A percentile compares a stretch with the other conserved stretches of the same genome.
Evolutionary conservation across 2,113 vertebrate species (phyloP).

Genomic region (Crotophaga sulcirostris): DNA sequence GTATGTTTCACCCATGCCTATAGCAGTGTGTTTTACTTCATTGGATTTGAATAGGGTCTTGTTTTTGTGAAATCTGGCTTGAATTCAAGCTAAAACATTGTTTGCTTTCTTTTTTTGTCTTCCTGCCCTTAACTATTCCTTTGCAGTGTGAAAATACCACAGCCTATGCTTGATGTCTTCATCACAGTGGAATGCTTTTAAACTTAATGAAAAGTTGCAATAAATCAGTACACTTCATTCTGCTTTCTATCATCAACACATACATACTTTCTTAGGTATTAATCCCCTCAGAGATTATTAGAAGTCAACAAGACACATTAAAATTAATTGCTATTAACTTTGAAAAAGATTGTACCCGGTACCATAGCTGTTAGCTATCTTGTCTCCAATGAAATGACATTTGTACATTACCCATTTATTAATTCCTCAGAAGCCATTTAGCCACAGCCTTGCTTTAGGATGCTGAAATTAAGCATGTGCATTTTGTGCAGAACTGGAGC

Average conservation of each 20-base stretch:
- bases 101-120: conserved; percentile 71
- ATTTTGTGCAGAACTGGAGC: background rate
- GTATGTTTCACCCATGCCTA: background rate
- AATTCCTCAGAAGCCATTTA: background rate
- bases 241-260: conserved; percentile 81
- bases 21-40: background rate
- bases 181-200: conserved; percentile 82
- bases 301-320: conserved; percentile 63
- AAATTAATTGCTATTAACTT: conserved; percentile 56
- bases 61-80: conserved; percentile 65
- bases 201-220: conserved; percentile 79
- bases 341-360: background rate
- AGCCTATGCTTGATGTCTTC: conserved; percentile 78
- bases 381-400: background rate
- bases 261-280: conserved; percentile 72
- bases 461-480: background rate
- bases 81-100: conserved; percentile 67
- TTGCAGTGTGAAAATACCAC: conserved; percentile 72
- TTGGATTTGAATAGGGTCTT: conserved; percentile 22
- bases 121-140: conserved; percentile 71
- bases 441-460: background rate
- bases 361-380: conserved; percentile 18
- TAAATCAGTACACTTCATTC: conserved; percentile 79
- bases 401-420: background rate
- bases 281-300: conserved; percentile 71